Percentiles rank a stretch among this genome's conserved stretches.
These are phyloP conservation scores for Zaprionus lineosus DNA, from an alignment of 2,888 invertebrate genomes.

Conservation along the genomic window DNA sequence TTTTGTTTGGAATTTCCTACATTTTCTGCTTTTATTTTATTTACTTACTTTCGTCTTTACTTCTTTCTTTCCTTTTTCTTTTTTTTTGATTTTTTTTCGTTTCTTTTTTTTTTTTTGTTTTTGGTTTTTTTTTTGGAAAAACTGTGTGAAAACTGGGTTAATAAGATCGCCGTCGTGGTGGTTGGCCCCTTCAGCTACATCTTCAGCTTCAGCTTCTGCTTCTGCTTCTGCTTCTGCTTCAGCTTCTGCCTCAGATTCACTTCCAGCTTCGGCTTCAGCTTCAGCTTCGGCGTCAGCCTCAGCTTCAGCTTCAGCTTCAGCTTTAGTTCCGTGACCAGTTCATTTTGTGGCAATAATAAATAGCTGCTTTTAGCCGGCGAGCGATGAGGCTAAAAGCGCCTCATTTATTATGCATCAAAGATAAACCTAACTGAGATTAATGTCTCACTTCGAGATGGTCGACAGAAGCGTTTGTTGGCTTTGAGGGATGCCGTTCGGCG, in stretches of 20 bases:
- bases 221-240: too few relatives aligned
- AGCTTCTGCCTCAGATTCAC: too few relatives aligned
- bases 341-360: slow-evolving; percentile 63
- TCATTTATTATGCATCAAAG: slow-evolving; percentile 78
- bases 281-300: too few relatives aligned
- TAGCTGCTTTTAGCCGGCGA: slow-evolving; percentile 68
- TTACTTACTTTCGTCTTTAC: too few relatives aligned
- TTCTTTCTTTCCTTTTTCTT: too few relatives aligned
- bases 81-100: too few relatives aligned
- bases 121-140: slow-evolving; percentile 20
- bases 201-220: too few relatives aligned
- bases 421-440: slow-evolving; percentile 78
- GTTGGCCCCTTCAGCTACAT: slow-evolving; percentile 1
- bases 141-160: slow-evolving; percentile 61
- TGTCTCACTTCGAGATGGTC: slow-evolving; percentile 69
- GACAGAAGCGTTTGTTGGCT: slow-evolving; percentile 45
- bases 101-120: slow-evolving; percentile 30
- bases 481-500: slow-evolving; percentile 18
- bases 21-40: too few relatives aligned
- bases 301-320: too few relatives aligned
- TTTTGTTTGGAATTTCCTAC: slow-evolving; percentile 10
- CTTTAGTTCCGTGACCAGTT: slow-evolving; percentile 31
- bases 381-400: slow-evolving; percentile 51
- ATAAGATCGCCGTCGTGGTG: slow-evolving; percentile 59
- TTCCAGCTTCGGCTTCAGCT: too few relatives aligned